phyloP scores from a whole-genome alignment of 2,888 invertebrate species.

The Xylophagus ater region DNA sequence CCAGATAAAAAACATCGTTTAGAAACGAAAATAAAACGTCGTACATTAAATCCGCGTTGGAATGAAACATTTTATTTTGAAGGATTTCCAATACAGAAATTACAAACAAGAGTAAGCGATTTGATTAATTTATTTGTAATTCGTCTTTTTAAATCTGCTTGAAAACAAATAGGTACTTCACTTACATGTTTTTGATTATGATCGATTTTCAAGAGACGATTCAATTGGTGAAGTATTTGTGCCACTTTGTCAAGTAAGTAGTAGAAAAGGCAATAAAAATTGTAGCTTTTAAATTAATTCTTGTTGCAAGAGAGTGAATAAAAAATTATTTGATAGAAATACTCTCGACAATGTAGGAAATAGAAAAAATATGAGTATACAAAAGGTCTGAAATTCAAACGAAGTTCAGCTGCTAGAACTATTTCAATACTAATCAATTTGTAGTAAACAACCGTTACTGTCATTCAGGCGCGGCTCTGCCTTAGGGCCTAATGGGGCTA shows the following conservation, averaged over 20 bases:
- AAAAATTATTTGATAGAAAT: no score
- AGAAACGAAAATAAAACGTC: slow-evolving; percentile 84
- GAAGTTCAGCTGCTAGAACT: no score
- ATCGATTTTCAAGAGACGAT: slow-evolving; percentile 86
- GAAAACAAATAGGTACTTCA: slow-evolving; percentile 53
- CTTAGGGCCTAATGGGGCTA: no score
- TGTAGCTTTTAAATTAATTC: no score
- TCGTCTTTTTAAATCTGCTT: slow-evolving; percentile 12
- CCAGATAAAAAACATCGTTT: slow-evolving; percentile 87
- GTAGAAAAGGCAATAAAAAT: no score
- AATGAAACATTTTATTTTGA: slow-evolving; percentile 92
- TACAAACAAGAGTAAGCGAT: slow-evolving; percentile 66
- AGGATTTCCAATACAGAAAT: slow-evolving; percentile 86
- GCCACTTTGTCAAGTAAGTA: slow-evolving; percentile 72
- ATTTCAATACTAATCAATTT: no score
- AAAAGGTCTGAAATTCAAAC: no score
- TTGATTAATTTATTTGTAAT: background rate
- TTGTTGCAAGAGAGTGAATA: no score
- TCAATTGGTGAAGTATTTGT: slow-evolving; percentile 89
- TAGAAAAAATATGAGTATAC: no score
- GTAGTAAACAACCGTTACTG: no score
- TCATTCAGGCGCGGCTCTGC: no score
- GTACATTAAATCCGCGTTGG: slow-evolving; percentile 85
- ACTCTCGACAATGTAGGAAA: no score
- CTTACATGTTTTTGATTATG: slow-evolving; percentile 89